These are phyloP conservation scores for Chrysoperla carnea DNA, from an alignment of 1,140 invertebrate genomes.

Conservation along the genomic window DNA sequence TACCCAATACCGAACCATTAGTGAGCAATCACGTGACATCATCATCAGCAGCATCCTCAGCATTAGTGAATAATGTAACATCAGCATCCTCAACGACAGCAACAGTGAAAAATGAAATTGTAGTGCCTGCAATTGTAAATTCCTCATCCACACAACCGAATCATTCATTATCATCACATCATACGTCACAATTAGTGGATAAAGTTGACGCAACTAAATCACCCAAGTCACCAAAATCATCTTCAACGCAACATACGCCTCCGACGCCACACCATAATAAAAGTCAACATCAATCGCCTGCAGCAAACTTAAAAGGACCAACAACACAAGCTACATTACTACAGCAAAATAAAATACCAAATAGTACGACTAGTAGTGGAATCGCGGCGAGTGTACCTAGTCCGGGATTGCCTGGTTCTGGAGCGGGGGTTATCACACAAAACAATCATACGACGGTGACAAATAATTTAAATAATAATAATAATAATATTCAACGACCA, in stretches of 20 bases:
- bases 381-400: background rate
- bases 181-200: slow-evolving; percentile 4
- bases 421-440: slow-evolving; percentile 16
- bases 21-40: slow-evolving; percentile 33
- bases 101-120: slow-evolving; percentile 15
- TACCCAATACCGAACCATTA: slow-evolving; percentile 40
- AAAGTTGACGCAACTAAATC: slow-evolving; percentile 6
- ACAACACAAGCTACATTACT: too few species aligned
- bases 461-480: background rate
- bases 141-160: too few species aligned
- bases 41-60: slow-evolving; percentile 25
- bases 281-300: too few species aligned
- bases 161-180: too few species aligned
- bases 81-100: slow-evolving; percentile 1
- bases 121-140: slow-evolving; percentile 12
- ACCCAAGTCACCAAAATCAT: too few species aligned
- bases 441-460: background rate
- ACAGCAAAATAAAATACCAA: too few species aligned
- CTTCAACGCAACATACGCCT: too few species aligned
- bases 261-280: too few species aligned
- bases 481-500: background rate
- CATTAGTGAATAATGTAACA: slow-evolving; percentile 11
- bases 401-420: slow-evolving; percentile 22
- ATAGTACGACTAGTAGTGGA: too few species aligned
- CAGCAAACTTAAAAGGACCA: too few species aligned